Evolutionary conservation across 2,888 invertebrate species (phyloP), one percentile per base, ranked within the genome.

Genomic region (Eupsilia transversa): DNA sequence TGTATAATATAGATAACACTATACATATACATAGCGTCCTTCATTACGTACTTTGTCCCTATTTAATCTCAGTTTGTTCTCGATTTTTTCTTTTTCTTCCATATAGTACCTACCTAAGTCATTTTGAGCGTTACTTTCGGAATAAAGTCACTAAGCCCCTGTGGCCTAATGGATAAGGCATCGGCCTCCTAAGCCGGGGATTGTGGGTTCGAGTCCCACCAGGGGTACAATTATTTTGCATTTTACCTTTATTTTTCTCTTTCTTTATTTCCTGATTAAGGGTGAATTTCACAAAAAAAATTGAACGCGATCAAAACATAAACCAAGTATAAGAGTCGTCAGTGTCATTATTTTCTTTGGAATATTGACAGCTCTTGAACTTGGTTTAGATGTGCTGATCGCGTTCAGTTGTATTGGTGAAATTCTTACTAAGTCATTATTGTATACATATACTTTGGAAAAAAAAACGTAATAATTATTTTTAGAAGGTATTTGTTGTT

Each of bases 91-190:
- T 20, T 30, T 56, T 23, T 59, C 33, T 20, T 12, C 6, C 41
- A 0, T 41, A 14, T 7, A n/a, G n/a, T n/a, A n/a, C n/a, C n/a
- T n/a, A 23, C 0, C 1, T 1, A 6, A 43, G 3, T 17, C 1
- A 33, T 0, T 20, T 33, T 64, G 12, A n/a, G 0, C 0, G 14
- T 20, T 23, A 61, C 23, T 79, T 82, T 74, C 3, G 9, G 0
- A 0, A 0, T 0, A 0, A 0, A 0, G 2, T 0, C 7, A 6
- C 5, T 35, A 77, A 92, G 97, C 97, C 97, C 97, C 97, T 97
- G 97, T 97, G 97, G 97, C 97, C 97, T 97, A 97, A 97, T 97
- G 97, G 97, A 97, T 97, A 97, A 97, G 97, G 97, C 97, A 97
- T 97, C 97, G 97, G 97, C 97, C 97, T 97, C 97, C 97, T 97